These are phyloP conservation scores for Diplodus sargus DNA, from an alignment of 2,797 vertebrate species.

Conservation along the genomic window DNA sequence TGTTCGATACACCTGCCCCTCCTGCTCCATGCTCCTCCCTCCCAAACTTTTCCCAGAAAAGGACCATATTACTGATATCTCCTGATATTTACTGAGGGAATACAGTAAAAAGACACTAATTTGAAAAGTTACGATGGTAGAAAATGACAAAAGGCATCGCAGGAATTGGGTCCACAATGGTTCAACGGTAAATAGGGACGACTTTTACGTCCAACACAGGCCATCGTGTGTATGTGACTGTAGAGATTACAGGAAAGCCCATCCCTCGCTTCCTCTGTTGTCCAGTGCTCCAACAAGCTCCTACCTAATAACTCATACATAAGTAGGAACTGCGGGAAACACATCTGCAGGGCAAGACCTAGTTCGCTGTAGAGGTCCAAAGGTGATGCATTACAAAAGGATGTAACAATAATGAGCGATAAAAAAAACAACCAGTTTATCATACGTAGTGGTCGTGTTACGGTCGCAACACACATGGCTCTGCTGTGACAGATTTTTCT, in stretches of 20 bases:
- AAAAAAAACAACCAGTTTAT: conserved; percentile 17
- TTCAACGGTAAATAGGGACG: conserved; percentile 19
- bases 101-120: neutral
- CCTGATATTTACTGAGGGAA: neutral
- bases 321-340: conserved; percentile 55
- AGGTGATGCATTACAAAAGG: conserved; percentile 24
- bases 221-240: conserved; percentile 22
- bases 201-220: conserved; percentile 15
- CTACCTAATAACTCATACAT: conserved; percentile 53
- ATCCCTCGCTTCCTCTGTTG: conserved; percentile 37
- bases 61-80: conserved; percentile 10
- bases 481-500: conserved; percentile 39
- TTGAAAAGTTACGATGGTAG: conserved; percentile 15
- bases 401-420: conserved; percentile 16
- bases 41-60: conserved; percentile 52
- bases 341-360: conserved; percentile 35
- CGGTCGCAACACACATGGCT: conserved; percentile 23
- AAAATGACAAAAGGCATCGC: conserved; percentile 6
- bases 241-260: conserved; percentile 53
- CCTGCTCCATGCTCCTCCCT: conserved; percentile 32
- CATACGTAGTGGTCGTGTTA: neutral
- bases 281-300: conserved; percentile 31
- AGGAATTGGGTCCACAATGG: conserved; percentile 11
- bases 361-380: conserved; percentile 31
- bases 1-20: conserved; percentile 76